Conservation (phyloP, 2,888 invertebrate species). For the Diachrysia chrysitis region DNA sequence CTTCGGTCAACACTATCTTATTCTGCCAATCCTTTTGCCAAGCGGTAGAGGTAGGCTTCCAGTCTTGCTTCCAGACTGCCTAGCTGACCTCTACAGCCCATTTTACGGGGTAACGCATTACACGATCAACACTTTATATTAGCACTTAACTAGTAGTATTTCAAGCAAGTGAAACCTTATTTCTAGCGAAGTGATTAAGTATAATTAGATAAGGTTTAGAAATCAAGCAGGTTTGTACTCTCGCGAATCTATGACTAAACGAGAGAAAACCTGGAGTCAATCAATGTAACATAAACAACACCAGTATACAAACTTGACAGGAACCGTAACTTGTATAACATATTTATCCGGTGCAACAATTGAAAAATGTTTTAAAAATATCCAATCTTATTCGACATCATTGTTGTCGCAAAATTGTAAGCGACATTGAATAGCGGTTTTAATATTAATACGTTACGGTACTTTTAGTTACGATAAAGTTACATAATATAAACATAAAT, state of each 20-base stretch:
- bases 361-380: background rate
- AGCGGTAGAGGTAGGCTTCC: no score
- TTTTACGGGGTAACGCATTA: no score
- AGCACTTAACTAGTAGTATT: no score
- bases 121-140: no score
- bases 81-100: no score
- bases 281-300: background rate
- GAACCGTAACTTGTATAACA: background rate
- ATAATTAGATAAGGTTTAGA: constrained; percentile 6
- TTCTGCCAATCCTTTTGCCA: no score
- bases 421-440: background rate
- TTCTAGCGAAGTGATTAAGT: background rate
- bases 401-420: background rate
- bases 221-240: background rate
- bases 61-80: no score
- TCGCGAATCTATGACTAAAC: background rate
- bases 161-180: constrained; percentile 1
- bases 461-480: constrained; percentile 30
- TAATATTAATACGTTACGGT: background rate
- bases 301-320: background rate
- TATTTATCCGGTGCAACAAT: background rate
- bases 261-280: background rate
- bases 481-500: background rate
- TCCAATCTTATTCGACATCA: constrained; percentile 9
- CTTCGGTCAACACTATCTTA: no score